Evolutionary conservation across 2,113 vertebrate genomes (phyloP).

Genomic region (Procapra przewalskii): DNA sequence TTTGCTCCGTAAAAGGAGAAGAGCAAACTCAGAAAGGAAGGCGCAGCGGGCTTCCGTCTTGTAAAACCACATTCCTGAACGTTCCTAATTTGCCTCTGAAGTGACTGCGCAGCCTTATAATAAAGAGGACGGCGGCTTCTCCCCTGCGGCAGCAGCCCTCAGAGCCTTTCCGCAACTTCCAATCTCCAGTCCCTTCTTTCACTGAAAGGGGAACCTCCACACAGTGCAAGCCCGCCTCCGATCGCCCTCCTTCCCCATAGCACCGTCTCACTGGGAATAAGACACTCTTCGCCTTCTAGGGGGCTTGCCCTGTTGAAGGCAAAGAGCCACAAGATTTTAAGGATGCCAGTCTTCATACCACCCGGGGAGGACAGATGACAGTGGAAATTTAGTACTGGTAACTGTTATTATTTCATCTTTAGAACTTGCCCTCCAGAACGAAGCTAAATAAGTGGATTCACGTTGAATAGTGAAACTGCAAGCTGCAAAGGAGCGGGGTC

Average conservation of each 20-base stretch:
- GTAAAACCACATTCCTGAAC: neutral
- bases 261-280: neutral
- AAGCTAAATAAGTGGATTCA: neutral
- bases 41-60: neutral
- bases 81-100: conserved; percentile 12
- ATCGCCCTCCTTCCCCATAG: neutral
- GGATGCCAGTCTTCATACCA: neutral
- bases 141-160: neutral
- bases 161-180: neutral
- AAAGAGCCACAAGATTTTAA: neutral
- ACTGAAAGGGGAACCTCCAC: neutral
- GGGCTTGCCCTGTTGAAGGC: neutral
- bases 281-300: neutral
- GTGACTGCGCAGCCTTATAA: neutral
- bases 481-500: neutral
- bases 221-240: neutral
- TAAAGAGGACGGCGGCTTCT: neutral
- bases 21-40: neutral
- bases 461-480: neutral
- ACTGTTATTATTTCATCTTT: neutral
- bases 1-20: neutral
- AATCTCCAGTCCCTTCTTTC: neutral
- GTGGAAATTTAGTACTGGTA: neutral
- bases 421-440: conserved; percentile 3
- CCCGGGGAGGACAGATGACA: neutral